Conservation (phyloP, 53 echinoderm and acorn worm genomes). For the Actinopyga echinites region DNA sequence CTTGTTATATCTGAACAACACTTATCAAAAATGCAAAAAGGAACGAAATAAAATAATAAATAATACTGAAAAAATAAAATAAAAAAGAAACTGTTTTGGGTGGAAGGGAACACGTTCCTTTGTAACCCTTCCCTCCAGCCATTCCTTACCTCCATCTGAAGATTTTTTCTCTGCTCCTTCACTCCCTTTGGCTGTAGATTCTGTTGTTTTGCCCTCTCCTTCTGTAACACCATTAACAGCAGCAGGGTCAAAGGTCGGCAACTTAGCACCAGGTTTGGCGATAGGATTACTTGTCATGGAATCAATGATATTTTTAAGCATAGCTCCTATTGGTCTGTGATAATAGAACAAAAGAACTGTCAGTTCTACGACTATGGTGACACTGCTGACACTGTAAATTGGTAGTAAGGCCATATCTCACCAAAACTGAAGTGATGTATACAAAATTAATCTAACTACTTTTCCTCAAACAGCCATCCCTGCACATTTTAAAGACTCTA, state of each 20-base stretch:
- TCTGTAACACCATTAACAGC: constrained; percentile 34
- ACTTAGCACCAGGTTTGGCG: constrained; percentile 41
- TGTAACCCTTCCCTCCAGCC: background rate
- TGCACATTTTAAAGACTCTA: no score
- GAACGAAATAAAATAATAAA: no score
- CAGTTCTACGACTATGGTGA: background rate
- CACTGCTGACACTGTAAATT: no score
- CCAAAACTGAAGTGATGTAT: no score
- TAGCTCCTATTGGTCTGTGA: constrained; percentile 81
- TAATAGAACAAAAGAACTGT: background rate
- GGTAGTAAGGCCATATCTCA: no score
- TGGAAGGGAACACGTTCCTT: no score
- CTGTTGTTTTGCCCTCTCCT: background rate
- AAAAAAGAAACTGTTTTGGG: no score
- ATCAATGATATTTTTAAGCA: constrained; percentile 86
- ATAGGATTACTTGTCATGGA: constrained; percentile 77
- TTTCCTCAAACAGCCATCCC: no score
- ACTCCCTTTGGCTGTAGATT: background rate
- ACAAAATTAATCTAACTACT: no score
- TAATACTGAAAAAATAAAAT: no score
- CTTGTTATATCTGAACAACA: no score
- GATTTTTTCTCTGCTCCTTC: constrained; percentile 31
- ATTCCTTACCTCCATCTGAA: constrained; percentile 18
- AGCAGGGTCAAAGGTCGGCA: background rate
- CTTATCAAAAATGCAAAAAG: no score